Conservation (phyloP, 2,888 invertebrate species). For the Eugnorisma glareosa region DNA sequence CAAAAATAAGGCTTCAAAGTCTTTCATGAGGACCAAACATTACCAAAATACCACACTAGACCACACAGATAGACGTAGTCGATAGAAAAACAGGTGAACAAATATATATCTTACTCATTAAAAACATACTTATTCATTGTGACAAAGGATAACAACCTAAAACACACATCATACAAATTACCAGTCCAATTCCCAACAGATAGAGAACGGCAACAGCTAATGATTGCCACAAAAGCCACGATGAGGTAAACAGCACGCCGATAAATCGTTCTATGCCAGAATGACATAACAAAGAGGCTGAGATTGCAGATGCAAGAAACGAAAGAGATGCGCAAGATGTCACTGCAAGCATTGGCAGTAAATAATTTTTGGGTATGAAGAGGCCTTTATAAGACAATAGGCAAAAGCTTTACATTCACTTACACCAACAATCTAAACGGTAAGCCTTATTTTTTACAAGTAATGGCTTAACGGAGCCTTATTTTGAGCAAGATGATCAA, state of each 20-base stretch:
- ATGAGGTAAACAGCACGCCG: slow-evolving; percentile 67
- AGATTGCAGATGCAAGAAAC: slow-evolving; percentile 47
- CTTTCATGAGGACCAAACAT: background rate
- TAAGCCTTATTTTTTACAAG: too few relatives aligned
- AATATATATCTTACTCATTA: background rate
- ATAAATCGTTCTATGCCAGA: slow-evolving; percentile 78
- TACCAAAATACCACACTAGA: background rate
- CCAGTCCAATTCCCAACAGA: slow-evolving; percentile 40
- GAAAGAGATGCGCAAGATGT: slow-evolving; percentile 31
- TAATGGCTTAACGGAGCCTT: too few relatives aligned
- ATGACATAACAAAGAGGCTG: slow-evolving; percentile 80
- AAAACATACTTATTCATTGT: background rate
- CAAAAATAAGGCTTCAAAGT: background rate
- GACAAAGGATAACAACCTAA: slow-evolving; percentile 9
- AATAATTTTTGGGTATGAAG: background rate
- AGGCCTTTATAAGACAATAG: too few relatives aligned
- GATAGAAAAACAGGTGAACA: background rate
- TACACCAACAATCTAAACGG: too few relatives aligned
- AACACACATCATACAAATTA: slow-evolving; percentile 56
- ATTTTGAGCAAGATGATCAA: too few relatives aligned
- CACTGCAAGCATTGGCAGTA: background rate
- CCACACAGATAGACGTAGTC: too few relatives aligned
- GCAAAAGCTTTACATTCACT: too few relatives aligned
- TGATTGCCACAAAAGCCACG: slow-evolving; percentile 65
- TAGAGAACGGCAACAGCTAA: slow-evolving; percentile 58